These are phyloP conservation scores for Paratrypauchen microcephalus DNA, from an alignment of 2,797 vertebrate species.

Conservation along the genomic window DNA sequence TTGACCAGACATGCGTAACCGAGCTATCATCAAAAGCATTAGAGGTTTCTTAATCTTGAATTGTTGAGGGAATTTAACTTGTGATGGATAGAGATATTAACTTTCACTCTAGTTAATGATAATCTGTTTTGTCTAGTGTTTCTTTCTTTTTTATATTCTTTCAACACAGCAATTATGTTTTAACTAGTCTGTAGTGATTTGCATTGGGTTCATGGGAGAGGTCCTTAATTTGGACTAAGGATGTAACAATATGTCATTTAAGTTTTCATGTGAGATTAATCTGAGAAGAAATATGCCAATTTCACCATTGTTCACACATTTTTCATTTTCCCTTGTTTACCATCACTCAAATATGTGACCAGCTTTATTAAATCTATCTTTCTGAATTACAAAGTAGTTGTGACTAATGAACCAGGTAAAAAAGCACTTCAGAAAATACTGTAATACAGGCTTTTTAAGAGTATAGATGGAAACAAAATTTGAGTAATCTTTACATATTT, in stretches of 20 bases:
- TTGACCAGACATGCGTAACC: constrained; percentile 23
- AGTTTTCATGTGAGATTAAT: not conserved
- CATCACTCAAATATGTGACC: too few relatives aligned
- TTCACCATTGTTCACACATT: not conserved
- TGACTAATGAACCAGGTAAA: not conserved
- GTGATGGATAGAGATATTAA: constrained; percentile 21
- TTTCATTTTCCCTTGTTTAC: not conserved
- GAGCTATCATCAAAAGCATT: constrained; percentile 26
- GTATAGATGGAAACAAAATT: too few relatives aligned
- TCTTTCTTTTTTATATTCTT: not conserved
- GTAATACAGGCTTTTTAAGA: too few relatives aligned
- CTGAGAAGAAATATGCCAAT: not conserved
- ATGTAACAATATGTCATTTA: not conserved
- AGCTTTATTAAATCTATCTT: too few relatives aligned
- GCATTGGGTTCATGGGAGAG: not conserved
- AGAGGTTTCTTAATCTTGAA: constrained; percentile 37
- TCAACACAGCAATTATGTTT: not conserved
- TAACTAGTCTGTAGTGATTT: not conserved
- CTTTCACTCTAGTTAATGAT: constrained; percentile 13
- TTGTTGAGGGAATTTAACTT: constrained; percentile 29
- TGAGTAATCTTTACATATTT: not conserved
- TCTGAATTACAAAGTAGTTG: not conserved
- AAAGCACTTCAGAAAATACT: not conserved
- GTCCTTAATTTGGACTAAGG: not conserved
- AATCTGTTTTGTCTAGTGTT: not conserved